These are phyloP conservation scores for Caenorhabditis brenneri DNA, from an alignment of 1,140 invertebrate genomes.

Conservation along the genomic window DNA sequence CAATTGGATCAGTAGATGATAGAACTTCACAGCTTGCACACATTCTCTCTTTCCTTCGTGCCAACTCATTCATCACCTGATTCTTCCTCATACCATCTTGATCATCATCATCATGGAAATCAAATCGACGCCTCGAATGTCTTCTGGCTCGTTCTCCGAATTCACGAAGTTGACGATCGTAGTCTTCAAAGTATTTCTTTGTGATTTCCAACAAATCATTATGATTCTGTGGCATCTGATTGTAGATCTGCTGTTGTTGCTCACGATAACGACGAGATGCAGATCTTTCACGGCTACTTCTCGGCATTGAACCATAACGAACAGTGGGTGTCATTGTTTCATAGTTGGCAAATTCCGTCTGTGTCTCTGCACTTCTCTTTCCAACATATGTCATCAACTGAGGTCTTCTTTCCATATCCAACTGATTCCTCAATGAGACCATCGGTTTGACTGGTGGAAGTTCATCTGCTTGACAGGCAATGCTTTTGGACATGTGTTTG, in stretches of 20 bases:
- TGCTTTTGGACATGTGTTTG: slow-evolving; percentile 4
- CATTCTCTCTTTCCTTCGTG: slow-evolving; percentile 57
- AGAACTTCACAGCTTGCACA: slow-evolving; percentile 58
- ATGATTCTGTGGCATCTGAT: slow-evolving; percentile 21
- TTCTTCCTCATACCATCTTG: slow-evolving; percentile 59
- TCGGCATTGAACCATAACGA: slow-evolving; percentile 35
- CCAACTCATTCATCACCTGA: slow-evolving; percentile 64
- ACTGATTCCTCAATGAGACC: background rate
- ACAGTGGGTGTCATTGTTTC: slow-evolving; percentile 21
- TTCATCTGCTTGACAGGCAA: slow-evolving; percentile 29
- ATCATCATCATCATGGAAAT: slow-evolving; percentile 59
- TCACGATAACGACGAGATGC: slow-evolving; percentile 28
- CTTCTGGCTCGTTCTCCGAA: slow-evolving; percentile 31
- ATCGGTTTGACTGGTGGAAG: slow-evolving; percentile 34
- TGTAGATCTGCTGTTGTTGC: slow-evolving; percentile 19
- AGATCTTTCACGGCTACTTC: slow-evolving; percentile 26
- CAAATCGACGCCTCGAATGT: slow-evolving; percentile 46
- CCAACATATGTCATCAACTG: slow-evolving; percentile 12
- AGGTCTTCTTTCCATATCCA: slow-evolving; percentile 41
- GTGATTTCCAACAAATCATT: slow-evolving; percentile 61
- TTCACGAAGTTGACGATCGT: slow-evolving; percentile 61
- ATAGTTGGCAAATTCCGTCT: slow-evolving; percentile 40
- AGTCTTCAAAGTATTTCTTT: slow-evolving; percentile 62
- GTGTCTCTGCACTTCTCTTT: slow-evolving; percentile 43
- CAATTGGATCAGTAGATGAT: slow-evolving; percentile 32